Evolutionary conservation across 2,113 vertebrate species (phyloP).

Genomic region (Paratilapia polleni): DNA sequence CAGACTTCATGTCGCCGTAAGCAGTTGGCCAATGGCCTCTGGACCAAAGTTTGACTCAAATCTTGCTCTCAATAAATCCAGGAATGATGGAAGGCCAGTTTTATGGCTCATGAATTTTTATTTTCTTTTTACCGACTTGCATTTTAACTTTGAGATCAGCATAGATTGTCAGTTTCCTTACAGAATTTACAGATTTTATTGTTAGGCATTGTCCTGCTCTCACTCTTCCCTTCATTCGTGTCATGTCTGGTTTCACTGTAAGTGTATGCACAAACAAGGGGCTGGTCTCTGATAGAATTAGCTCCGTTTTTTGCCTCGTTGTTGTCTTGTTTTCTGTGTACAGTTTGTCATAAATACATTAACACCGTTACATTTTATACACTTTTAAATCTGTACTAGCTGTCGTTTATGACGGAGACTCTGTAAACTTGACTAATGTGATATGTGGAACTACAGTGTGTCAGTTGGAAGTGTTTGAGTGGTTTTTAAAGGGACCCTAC

Average conservation of each 20-base stretch:
- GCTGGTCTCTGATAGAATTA: conserved; percentile 73
- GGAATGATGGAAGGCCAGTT: conserved; percentile 68
- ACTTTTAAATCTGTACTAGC: conserved; percentile 45
- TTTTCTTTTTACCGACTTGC: conserved; percentile 24
- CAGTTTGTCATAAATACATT: conserved; percentile 43
- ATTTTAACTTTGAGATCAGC: conserved; percentile 9
- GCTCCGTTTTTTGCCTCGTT: conserved; percentile 52
- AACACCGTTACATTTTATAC: conserved; percentile 54
- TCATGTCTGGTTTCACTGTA: conserved; percentile 48
- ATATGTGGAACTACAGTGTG: conserved; percentile 25
- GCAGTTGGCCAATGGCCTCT: conserved; percentile 38
- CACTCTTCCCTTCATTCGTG: conserved; percentile 36
- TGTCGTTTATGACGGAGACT: conserved; percentile 50
- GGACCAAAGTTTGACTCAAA: conserved; percentile 57
- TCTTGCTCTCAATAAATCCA: conserved; percentile 41
- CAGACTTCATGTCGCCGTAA: conserved; percentile 21
- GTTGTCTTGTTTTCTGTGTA: conserved; percentile 49
- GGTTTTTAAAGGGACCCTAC: conserved; percentile 72
- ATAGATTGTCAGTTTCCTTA: neutral
- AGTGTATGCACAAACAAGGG: conserved; percentile 64
- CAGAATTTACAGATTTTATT: conserved; percentile 5
- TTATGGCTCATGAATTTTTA: conserved; percentile 70
- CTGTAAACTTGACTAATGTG: conserved; percentile 59
- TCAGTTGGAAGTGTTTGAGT: conserved; percentile 32
- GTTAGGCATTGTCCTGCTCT: conserved; percentile 44